These are phyloP conservation scores for Lithophane semibrunnea DNA, from an alignment of 2,888 invertebrate species.

Conservation along the genomic window DNA sequence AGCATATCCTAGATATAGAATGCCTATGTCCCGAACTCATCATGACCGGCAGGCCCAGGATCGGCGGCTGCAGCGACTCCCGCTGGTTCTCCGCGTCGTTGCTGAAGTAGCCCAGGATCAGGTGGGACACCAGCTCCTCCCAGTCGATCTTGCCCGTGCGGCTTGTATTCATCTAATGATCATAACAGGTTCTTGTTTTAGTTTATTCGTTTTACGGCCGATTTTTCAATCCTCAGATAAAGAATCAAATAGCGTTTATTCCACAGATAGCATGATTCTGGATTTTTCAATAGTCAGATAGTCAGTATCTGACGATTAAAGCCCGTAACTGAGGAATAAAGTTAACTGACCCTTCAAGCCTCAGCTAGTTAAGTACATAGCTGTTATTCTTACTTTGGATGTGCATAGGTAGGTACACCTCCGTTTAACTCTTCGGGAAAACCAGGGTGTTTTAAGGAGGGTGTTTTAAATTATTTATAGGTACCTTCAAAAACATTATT, in stretches of 20 bases:
- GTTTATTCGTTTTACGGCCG: background rate
- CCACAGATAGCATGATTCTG: no score
- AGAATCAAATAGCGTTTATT: no score
- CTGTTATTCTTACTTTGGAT: no score
- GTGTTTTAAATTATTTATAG: background rate
- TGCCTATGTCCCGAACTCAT: conserved; percentile 93
- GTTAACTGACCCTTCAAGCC: no score
- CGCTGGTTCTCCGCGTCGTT: conserved; percentile 92
- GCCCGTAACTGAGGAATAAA: no score
- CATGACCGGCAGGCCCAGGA: conserved; percentile 90
- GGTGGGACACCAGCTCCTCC: conserved; percentile 95
- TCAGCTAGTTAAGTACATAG: no score
- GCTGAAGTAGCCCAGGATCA: conserved; percentile 93
- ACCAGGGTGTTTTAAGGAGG: no score
- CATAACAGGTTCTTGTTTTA: background rate
- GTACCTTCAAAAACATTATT: conserved; percentile 91
- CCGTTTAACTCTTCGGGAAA: background rate
- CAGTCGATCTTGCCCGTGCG: conserved; percentile 91
- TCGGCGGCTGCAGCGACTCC: conserved; percentile 91
- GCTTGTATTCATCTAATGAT: conserved; percentile 90
- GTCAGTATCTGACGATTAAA: no score
- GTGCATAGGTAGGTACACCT: no score
- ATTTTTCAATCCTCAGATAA: no score
- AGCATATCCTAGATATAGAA: conserved; percentile 91
- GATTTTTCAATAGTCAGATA: no score